Percentiles rank a stretch among this genome's conserved stretches.
Conservation (phyloP, 1,140 invertebrate genomes). For the Scaptomyza pallida region DNA sequence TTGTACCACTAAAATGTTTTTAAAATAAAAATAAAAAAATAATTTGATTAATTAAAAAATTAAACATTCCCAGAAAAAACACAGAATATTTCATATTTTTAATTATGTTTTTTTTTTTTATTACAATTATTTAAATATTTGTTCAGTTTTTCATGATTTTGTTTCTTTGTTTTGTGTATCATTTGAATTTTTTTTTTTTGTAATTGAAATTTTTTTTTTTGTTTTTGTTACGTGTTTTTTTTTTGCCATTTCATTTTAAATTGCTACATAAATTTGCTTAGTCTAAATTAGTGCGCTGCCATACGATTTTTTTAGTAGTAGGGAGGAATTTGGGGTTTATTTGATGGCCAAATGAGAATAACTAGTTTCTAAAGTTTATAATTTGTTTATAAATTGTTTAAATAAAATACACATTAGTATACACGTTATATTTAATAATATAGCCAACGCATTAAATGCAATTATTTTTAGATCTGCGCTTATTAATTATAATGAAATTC, state of each 20-base stretch:
- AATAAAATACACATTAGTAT: constrained; percentile 74
- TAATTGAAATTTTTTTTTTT: constrained; percentile 65
- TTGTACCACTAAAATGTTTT: neutral
- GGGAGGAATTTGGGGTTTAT: constrained; percentile 9
- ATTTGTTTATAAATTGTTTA: constrained; percentile 71
- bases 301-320: constrained; percentile 38
- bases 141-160: constrained; percentile 57
- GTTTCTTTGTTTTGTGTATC: constrained; percentile 56
- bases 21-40: too few species aligned
- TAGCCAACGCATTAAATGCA: constrained; percentile 79
- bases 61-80: constrained; percentile 30
- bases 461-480: constrained; percentile 58
- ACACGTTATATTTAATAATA: constrained; percentile 49
- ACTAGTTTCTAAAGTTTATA: constrained; percentile 61
- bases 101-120: constrained; percentile 67
- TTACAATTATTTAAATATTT: constrained; percentile 83
- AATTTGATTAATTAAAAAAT: too few species aligned
- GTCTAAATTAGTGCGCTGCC: constrained; percentile 63
- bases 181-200: constrained; percentile 72
- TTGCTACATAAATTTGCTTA: constrained; percentile 78
- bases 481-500: constrained; percentile 44
- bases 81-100: constrained; percentile 44
- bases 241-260: constrained; percentile 57
- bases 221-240: constrained; percentile 18
- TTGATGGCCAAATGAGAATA: constrained; percentile 47